Base-by-base conservation (phyloP, 1,140 invertebrate species). In the Magallana gigas region DNA sequence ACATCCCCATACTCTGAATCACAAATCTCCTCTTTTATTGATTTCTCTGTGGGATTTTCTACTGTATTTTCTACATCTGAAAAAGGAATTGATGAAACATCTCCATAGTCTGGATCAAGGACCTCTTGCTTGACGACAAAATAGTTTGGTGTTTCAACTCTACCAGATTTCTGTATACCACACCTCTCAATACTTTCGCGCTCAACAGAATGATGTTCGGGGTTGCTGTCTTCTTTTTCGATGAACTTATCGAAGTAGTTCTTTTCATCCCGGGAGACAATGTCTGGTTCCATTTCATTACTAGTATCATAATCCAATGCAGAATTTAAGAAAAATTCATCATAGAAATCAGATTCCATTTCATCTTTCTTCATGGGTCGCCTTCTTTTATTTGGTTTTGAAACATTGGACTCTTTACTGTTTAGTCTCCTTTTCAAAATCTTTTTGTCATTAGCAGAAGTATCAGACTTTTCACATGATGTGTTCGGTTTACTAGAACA, bases 31-130 rank as follows among this genome's bases (percentile, higher is more conserved):
- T 64, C 60, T 64, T 64, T 64, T 64, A 64, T n/a, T 64, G 16
- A 7, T n/a, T n/a, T 64, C 16, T 7, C 18, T 64, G 60, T n/a
- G 18, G 18, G 8, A n/a, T 16, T 64, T n/a, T 16, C 16, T 64
- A 64, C 14, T 64, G 60, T 7, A 64, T 64, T 64, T 14, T 64
- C 18, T 16, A 64, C 60, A 64, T 64, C 14, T 16, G 16, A 6
- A 14, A 18, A n/a, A 64, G 60, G 18, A 64, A 64, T 18, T 16
- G 16, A 64, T 64, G 60, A 14, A 7, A n/a, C 60, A 64, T 64
- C 60, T n/a, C 60, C 60, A 64, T 64, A 64, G 16, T 64, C 60
- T n/a, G 60, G 60, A 64, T 64, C 60, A 16, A 64, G 60, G 60
- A 18, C 14, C 18, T 64, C 68, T 29, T 76, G 68, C 68, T 76